Percentiles rank a stretch among this genome's conserved stretches.
phyloP scores from a whole-genome alignment of 2,797 vertebrate genomes.

The Smutsia gigantea region DNA sequence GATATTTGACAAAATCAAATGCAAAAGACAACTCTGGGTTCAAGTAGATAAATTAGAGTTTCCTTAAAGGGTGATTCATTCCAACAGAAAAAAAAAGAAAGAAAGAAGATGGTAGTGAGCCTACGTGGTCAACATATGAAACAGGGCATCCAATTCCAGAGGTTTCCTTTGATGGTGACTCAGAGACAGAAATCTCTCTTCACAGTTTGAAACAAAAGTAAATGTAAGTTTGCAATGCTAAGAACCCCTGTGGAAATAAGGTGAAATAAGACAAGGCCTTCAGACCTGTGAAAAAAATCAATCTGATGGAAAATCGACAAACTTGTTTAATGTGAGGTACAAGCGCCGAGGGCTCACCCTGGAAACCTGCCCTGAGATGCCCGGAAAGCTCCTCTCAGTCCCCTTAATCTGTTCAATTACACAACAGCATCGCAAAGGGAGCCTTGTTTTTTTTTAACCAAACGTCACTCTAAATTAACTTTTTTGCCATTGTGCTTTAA shows the following conservation, averaged over 20 bases:
- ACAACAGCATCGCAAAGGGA: slow-evolving; percentile 84
- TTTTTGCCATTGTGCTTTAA: slow-evolving; percentile 86
- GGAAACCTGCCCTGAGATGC: slow-evolving; percentile 87
- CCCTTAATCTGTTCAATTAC: slow-evolving; percentile 88
- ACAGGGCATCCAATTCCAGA: slow-evolving; percentile 53
- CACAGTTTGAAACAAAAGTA: slow-evolving; percentile 85
- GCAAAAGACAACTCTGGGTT: slow-evolving; percentile 69
- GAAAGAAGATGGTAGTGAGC: slow-evolving; percentile 32
- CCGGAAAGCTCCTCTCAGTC: slow-evolving; percentile 85
- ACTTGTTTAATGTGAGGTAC: slow-evolving; percentile 88
- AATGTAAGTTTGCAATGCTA: slow-evolving; percentile 88
- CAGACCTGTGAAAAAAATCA: slow-evolving; percentile 90
- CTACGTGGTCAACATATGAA: slow-evolving; percentile 73
- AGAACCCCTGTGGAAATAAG: slow-evolving; percentile 87
- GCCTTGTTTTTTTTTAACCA: slow-evolving; percentile 86
- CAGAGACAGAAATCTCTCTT: slow-evolving; percentile 85
- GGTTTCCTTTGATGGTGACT: slow-evolving; percentile 79
- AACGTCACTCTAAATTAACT: slow-evolving; percentile 90
- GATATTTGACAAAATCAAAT: slow-evolving; percentile 69
- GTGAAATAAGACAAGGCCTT: slow-evolving; percentile 88
- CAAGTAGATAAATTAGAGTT: slow-evolving; percentile 70
- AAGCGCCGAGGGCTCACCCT: slow-evolving; percentile 88
- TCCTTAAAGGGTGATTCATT: slow-evolving; percentile 76
- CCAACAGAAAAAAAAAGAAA: slow-evolving; percentile 16
- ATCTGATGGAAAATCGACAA: slow-evolving; percentile 92